Conservation (phyloP, 1,140 invertebrate species). For the Macrosteles quadrilineatus region DNA sequence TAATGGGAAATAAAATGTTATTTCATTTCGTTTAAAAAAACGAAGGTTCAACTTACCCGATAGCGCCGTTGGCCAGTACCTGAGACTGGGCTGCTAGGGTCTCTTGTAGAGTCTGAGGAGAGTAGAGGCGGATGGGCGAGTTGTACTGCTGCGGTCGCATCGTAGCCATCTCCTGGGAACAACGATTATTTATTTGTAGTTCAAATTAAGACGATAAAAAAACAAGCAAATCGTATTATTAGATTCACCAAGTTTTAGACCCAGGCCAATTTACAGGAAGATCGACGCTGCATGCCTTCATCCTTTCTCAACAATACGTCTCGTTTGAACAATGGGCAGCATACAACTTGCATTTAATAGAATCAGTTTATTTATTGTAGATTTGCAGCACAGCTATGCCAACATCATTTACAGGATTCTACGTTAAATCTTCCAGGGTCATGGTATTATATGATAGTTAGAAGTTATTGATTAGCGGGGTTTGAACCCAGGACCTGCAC, state of each 20-base stretch:
- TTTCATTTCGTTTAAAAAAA: too few relatives aligned
- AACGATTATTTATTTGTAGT: neutral
- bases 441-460: too few relatives aligned
- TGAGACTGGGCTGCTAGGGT: slow-evolving; percentile 76
- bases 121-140: slow-evolving; percentile 84
- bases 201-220: neutral
- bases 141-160: slow-evolving; percentile 88
- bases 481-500: too few relatives aligned
- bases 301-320: neutral
- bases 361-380: too few relatives aligned
- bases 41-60: slow-evolving; percentile 66
- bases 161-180: slow-evolving; percentile 42
- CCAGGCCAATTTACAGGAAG: neutral
- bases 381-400: too few relatives aligned
- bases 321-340: neutral
- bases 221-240: neutral
- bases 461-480: too few relatives aligned
- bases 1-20: too few relatives aligned
- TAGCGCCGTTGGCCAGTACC: slow-evolving; percentile 71
- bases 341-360: too few relatives aligned
- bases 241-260: neutral
- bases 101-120: slow-evolving; percentile 76
- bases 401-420: too few relatives aligned
- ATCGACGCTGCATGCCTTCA: too few relatives aligned
- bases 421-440: too few relatives aligned